Evolutionary conservation across 2,113 vertebrate species (phyloP).

Genomic region (Polyodon spathula): DNA sequence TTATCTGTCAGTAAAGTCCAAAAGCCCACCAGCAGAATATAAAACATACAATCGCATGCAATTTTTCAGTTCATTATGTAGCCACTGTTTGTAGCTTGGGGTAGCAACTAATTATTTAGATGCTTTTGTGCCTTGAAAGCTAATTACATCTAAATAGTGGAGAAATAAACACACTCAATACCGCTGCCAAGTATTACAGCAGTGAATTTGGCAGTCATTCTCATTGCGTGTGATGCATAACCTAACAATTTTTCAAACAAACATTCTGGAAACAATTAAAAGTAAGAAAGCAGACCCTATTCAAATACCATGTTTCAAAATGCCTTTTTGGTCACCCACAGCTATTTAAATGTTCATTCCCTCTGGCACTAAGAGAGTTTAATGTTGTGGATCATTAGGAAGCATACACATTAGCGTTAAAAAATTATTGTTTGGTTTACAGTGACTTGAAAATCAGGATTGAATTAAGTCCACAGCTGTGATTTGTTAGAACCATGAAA

Average conservation of each 20-base stretch:
- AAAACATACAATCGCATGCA: neutral
- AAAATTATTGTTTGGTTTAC: slow-evolving; percentile 56
- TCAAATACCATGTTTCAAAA: slow-evolving; percentile 53
- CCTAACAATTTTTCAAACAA: slow-evolving; percentile 74
- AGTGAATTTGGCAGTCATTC: slow-evolving; percentile 47
- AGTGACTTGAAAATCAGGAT: slow-evolving; percentile 39
- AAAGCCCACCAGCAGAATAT: neutral
- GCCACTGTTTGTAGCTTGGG: slow-evolving; percentile 4
- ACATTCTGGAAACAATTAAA: slow-evolving; percentile 81
- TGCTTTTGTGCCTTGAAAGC: slow-evolving; percentile 27
- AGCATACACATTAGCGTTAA: slow-evolving; percentile 40
- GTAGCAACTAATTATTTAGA: slow-evolving; percentile 28
- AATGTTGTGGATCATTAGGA: slow-evolving; percentile 56
- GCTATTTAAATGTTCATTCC: slow-evolving; percentile 29
- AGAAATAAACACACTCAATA: slow-evolving; percentile 36
- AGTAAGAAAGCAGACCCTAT: slow-evolving; percentile 36
- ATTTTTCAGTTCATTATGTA: neutral
- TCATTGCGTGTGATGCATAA: slow-evolving; percentile 59
- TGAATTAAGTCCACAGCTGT: slow-evolving; percentile 41
- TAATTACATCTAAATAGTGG: slow-evolving; percentile 33
- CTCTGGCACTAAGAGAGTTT: slow-evolving; percentile 37
- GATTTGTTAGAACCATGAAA: slow-evolving; percentile 23
- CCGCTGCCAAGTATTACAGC: slow-evolving; percentile 40
- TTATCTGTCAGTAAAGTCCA: neutral
- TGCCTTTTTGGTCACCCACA: slow-evolving; percentile 43